These are phyloP conservation scores for Sabellastarte sp. DNA, from an alignment of 2,888 invertebrate genomes.

Conservation along the genomic window DNA sequence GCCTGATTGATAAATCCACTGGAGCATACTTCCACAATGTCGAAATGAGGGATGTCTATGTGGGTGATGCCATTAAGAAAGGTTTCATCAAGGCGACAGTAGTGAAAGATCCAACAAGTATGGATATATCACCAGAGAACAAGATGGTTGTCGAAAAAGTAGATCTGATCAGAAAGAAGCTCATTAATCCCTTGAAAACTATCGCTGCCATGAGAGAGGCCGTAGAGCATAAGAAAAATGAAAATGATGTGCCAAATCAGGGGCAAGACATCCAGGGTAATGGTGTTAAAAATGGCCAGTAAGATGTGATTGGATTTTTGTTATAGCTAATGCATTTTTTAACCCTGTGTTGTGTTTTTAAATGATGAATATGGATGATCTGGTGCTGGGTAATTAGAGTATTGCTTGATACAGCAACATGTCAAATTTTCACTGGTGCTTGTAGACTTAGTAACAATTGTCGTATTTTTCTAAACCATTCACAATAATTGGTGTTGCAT, in stretches of 20 bases:
- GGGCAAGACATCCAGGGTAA: too few relatives aligned
- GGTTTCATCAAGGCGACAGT: constrained; percentile 55
- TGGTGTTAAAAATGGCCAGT: not conserved
- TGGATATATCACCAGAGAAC: constrained; percentile 52
- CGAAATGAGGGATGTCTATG: constrained; percentile 41
- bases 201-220: constrained; percentile 36
- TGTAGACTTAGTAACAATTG: too few relatives aligned
- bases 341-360: not conserved
- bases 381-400: not conserved
- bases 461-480: too few relatives aligned
- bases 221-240: constrained; percentile 3
- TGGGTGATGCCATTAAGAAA: constrained; percentile 55
- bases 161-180: constrained; percentile 37
- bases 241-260: not conserved
- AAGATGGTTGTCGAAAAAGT: constrained; percentile 46
- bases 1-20: constrained; percentile 43
- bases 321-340: not conserved
- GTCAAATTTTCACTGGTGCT: not conserved
- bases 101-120: constrained; percentile 41
- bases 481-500: too few relatives aligned
- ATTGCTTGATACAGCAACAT: not conserved
- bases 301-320: too few relatives aligned
- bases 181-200: constrained; percentile 42
- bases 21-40: constrained; percentile 51
- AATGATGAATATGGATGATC: not conserved